phyloP scores from a whole-genome alignment of 1,140 invertebrate genomes.

The Brachionus rubens region DNA sequence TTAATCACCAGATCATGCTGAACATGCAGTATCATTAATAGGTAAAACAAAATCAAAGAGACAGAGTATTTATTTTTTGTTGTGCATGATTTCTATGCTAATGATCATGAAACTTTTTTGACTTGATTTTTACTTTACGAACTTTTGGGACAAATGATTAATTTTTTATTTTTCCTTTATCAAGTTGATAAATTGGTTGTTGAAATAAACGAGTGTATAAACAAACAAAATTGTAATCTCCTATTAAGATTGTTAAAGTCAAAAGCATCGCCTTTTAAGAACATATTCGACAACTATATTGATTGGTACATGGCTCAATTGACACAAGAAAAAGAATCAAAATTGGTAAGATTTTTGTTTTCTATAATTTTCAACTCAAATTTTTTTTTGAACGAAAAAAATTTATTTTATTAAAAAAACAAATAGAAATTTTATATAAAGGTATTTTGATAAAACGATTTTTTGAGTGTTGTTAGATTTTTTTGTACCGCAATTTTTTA shows the following conservation, averaged over 20 bases:
- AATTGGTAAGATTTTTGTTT: slow-evolving; percentile 29
- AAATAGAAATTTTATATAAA: slow-evolving; percentile 33
- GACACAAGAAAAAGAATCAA: slow-evolving; percentile 32
- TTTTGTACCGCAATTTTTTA: neutral
- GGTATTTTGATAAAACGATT: neutral
- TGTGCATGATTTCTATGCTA: slow-evolving; percentile 34
- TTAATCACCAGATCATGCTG: slow-evolving; percentile 25
- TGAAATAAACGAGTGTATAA: slow-evolving; percentile 37
- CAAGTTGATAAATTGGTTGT: slow-evolving; percentile 4
- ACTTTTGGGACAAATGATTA: neutral
- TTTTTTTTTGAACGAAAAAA: neutral
- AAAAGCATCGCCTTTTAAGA: slow-evolving; percentile 6
- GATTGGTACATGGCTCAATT: slow-evolving; percentile 40
- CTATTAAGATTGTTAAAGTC: slow-evolving; percentile 12
- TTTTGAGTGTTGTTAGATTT: neutral
- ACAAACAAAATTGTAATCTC: slow-evolving; percentile 14
- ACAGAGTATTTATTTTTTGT: neutral
- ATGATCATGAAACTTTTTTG: neutral
- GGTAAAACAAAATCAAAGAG: slow-evolving; percentile 10
- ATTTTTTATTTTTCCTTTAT: slow-evolving; percentile 9
- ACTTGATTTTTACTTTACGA: neutral
- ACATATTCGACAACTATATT: neutral
- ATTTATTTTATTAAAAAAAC: neutral
- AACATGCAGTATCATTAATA: slow-evolving; percentile 33
- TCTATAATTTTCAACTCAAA: neutral